Base-by-base conservation (phyloP, 2,113 vertebrate species). In the Callionymus lyra region DNA sequence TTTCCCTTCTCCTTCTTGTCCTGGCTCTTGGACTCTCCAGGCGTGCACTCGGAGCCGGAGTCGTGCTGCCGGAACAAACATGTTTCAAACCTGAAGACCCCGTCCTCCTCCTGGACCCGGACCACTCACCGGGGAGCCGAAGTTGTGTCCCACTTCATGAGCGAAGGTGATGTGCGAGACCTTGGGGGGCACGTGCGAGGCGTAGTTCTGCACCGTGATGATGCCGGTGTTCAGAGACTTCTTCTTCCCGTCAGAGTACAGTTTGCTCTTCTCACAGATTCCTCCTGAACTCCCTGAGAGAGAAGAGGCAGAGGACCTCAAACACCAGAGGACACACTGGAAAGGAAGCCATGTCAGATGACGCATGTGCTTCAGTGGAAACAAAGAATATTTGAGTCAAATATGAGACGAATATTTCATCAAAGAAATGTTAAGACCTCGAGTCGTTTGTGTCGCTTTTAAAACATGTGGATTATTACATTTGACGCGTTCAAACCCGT, bases 91-190 rank as follows among this genome's bases (percentile, higher is more conserved):
- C n/a, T n/a, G n/a, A n/a, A n/a, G n/a, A n/a, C n/a, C n/a, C n/a
- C n/a, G n/a, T n/a, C n/a, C n/a, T n/a, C n/a, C n/a, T n/a, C n/a
- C n/a, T n/a, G n/a, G n/a, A n/a, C n/a, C n/a, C 21, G 21, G 21
- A 45, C 36, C 33, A 18, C 95, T 93, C 84, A 99, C 95, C 69
- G 94, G 95, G 42, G 95, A 99, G 45, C 95, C 95, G 70, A 99
- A 99, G 81, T 99, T 99, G 84, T 99, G 95, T 48, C 95, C 95
- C 46, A 99, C 93, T 80, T 99, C 95, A 60, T 99, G 94, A 32
- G 95, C 95, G 70, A 99, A 99, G 41, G 95, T 99, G 63, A 99
- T 99, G 56, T 99, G 95, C 46, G 95, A 99, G 65, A 99, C 95
- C 74, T 99, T 98, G 9, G 95, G 93, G 31, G 95, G 95, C 3